These are phyloP conservation scores for Rynchops niger DNA, from an alignment of 2,113 vertebrate species.

Conservation along the genomic window DNA sequence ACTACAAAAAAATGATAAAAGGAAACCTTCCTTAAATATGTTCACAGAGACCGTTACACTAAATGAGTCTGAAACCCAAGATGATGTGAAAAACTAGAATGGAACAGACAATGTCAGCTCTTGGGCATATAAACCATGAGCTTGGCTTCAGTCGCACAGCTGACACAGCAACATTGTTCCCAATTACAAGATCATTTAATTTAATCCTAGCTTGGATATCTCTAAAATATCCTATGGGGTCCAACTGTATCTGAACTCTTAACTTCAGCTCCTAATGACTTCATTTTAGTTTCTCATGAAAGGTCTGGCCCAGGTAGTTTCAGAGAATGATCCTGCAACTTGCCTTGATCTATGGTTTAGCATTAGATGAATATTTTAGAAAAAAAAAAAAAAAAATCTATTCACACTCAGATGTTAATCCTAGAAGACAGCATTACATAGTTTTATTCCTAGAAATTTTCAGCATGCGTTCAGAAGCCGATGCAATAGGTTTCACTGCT, in stretches of 20 bases:
- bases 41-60: background rate
- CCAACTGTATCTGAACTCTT: background rate
- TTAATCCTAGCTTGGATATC: background rate
- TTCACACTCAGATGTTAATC: background rate
- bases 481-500: background rate
- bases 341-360: background rate
- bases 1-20: background rate
- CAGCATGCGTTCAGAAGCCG: background rate
- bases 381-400: background rate
- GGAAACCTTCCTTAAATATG: background rate
- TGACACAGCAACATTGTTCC: background rate
- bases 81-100: background rate
- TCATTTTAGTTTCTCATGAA: background rate
- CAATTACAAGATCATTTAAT: background rate
- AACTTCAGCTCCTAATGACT: background rate
- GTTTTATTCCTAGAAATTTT: background rate
- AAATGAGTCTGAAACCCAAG: background rate
- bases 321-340: background rate
- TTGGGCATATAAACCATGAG: background rate
- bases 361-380: background rate
- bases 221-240: background rate
- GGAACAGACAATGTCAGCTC: background rate
- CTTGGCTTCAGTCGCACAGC: background rate
- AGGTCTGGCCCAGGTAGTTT: background rate
- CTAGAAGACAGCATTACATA: background rate